phyloP scores from a whole-genome alignment of 2,888 invertebrate genomes.

The Synanthedon vespiformis region DNA sequence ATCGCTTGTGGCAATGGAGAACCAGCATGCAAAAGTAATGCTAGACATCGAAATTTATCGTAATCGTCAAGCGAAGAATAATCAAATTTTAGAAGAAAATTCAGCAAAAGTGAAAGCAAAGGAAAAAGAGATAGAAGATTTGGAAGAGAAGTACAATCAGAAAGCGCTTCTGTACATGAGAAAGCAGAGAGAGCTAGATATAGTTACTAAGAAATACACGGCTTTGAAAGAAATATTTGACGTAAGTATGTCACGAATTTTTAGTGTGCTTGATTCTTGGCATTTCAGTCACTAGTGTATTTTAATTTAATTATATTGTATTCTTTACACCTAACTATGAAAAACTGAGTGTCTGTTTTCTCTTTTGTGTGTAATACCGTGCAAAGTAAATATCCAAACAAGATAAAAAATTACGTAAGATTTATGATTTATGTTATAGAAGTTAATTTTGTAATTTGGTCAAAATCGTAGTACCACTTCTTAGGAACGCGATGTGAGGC shows the following conservation, averaged over 20 bases:
- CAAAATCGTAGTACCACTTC: too few species aligned
- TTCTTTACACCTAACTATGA: too few species aligned
- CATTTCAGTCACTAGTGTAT: too few species aligned
- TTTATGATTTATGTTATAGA: too few species aligned
- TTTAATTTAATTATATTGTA: too few species aligned
- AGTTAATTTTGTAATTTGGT: too few species aligned
- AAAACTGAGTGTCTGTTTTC: too few species aligned
- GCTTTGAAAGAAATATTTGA: slow-evolving; percentile 51
- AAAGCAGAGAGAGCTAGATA: slow-evolving; percentile 54
- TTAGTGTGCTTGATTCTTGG: too few species aligned
- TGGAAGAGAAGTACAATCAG: slow-evolving; percentile 42
- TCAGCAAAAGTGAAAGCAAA: slow-evolving; percentile 30
- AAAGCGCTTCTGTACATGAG: slow-evolving; percentile 32
- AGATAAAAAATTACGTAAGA: too few species aligned
- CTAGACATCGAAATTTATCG: slow-evolving; percentile 70
- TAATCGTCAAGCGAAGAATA: slow-evolving; percentile 45
- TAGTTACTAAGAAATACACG: slow-evolving; percentile 38
- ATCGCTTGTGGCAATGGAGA: slow-evolving; percentile 63
- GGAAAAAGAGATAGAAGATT: slow-evolving; percentile 39
- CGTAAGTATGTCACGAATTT: slow-evolving; percentile 24
- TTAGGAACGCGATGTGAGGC: too few species aligned
- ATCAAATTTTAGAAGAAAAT: slow-evolving; percentile 33
- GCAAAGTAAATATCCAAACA: too few species aligned
- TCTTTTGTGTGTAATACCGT: too few species aligned
- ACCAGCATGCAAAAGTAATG: slow-evolving; percentile 67